These are phyloP conservation scores for Lasius fuliginosus DNA, from an alignment of 2,888 invertebrate species.

Conservation along the genomic window DNA sequence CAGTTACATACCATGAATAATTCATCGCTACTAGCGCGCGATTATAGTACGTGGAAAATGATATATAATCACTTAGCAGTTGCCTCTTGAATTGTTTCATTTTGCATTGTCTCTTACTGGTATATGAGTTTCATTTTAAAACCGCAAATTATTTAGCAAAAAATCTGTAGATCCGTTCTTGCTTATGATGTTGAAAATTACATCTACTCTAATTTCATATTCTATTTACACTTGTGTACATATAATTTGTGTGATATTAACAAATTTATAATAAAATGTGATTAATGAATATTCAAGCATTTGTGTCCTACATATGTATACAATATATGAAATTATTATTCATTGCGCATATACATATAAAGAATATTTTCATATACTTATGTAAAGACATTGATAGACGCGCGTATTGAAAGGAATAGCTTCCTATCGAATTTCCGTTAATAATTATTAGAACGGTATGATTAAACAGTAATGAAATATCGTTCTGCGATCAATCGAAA, in stretches of 20 bases:
- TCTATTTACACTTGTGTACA: neutral
- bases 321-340: neutral
- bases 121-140: neutral
- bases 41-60: conserved; percentile 43
- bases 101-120: conserved; percentile 11
- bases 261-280: neutral
- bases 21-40: conserved; percentile 34
- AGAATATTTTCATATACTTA: neutral
- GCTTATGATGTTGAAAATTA: neutral
- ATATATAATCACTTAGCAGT: conserved; percentile 35
- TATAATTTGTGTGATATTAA: neutral
- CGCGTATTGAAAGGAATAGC: neutral
- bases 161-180: neutral
- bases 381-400: neutral
- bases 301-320: neutral
- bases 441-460: conserved; percentile 30
- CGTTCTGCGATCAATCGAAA: conserved; percentile 14
- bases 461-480: conserved; percentile 20
- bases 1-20: conserved; percentile 49
- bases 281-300: neutral
- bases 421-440: conserved; percentile 5
- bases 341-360: neutral
- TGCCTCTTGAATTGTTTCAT: conserved; percentile 38
- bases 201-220: neutral
- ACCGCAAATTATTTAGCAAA: neutral